Evolutionary conservation across 2,888 invertebrate genomes (phyloP), one percentile per base, ranked within the genome.

Genomic region (Melitaea athalia): DNA sequence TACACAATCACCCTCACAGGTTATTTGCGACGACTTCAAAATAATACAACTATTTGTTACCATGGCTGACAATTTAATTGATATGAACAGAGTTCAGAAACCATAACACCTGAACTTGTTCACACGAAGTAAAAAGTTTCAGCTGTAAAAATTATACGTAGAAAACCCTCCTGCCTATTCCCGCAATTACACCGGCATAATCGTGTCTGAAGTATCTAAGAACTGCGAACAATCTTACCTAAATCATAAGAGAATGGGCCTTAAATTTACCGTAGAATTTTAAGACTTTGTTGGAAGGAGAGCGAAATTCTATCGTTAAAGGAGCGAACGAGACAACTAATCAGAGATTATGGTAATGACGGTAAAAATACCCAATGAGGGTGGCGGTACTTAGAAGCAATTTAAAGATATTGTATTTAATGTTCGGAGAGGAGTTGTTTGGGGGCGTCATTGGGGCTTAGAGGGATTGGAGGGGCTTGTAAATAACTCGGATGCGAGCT

Each of bases 391-490:
- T 91, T 91, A 91, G 85, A 83, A 89, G 86, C 89, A 90, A 91
- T 91, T 91, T 91, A 85, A 87, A 89, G 90, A 91, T 91, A 91
- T 88, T 90, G 91, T 91, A 89, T 90, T 91, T 91, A 91, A 91
- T 88, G 89, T 87, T 78, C 78, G 81, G 72, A 79, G 79, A 80
- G 79, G 77, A 74, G 80, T 76, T 75, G 72, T 75, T 76, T 81
- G 84, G 81, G 77, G 77, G 77, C 71, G 75, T 78, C 75, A 73
- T 73, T 68, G 74, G 73, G 73, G 75, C 74, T 77, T 74, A 72
- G 76, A 80, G 72, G 77, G 77, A 72, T 74, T 77, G 77, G 74
- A 70, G 77, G 77, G 74, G 76, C 75, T 75, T 78, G 78, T 77
- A 75, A 80, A 82, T 75, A 75, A 74, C 71, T 75, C 73, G 73